Base-by-base conservation (phyloP, 2,888 invertebrate genomes). In the Colletes collaris region DNA sequence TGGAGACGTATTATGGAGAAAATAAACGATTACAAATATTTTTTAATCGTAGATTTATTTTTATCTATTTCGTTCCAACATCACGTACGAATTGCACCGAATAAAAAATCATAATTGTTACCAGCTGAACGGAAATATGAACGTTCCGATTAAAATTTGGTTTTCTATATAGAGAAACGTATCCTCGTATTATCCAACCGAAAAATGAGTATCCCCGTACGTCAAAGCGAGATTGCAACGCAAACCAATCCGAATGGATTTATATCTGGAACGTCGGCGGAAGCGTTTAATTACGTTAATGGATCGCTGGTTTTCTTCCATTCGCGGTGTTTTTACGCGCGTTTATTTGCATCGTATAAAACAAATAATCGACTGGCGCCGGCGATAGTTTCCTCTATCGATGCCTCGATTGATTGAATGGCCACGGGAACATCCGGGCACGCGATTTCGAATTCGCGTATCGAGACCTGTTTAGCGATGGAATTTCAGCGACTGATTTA, bases 251-350 rank as follows among this genome's bases (percentile, higher is more conserved):
- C 37, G 13, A 16, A 40, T 0, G 52, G 62, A 76, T 74, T 76
- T 76, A 76, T 67, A 74, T 76, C 50, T 56, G 49, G 37, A 10
- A 19, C 11, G 11, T 19, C 27, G 19, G 16, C 16, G 66, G 19
- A 19, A 59, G 10, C 64, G 27, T 68, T 75, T 75, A 75, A 77
- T 77, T 77, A 77, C 68, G 63, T 75, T 77, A 77, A 77, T 77
- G 68, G 75, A 75, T 68, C 75, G 40, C 50, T 75, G 67, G 52
- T 59, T 59, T 75, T 40, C 59, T 46, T 64, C 59, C 53, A 4
- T 7, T 11, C 13, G 5, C 7, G 44, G 55, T 1, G 7, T 8
- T 46, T 56, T 40, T 56, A 16, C n/a, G 40, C 49, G 52, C 50
- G 27, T 66, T 73, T 49, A 66, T 55, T 55, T 19, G 55, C 60